Base-by-base conservation (phyloP, 2,113 vertebrate species). In the Clarias magur region DNA sequence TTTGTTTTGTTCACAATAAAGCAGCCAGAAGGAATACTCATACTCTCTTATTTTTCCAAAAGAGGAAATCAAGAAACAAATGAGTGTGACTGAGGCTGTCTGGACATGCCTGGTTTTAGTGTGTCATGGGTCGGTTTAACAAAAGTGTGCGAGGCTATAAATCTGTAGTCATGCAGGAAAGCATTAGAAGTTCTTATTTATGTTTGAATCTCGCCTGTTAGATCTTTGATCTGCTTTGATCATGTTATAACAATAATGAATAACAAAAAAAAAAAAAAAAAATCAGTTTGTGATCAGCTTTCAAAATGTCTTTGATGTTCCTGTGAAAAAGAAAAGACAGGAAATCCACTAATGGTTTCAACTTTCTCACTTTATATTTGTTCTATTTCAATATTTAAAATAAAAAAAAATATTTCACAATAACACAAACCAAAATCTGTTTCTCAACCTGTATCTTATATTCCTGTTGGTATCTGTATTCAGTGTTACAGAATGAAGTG, bases 61-160 rank as follows among this genome's bases (percentile, higher is more conserved):
- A 81, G 30, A 81, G 79, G 79, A 82, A 65, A n/a, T 82, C 13
- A 82, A 82, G 48, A 82, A 63, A 63, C 15, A 73, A 73, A 73
- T 73, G 80, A 63, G 59, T 63, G 60, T 82, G 80, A 27, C 63
- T 34, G 11, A 23, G 11, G 34, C 34, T 85, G 23, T 68, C 56
- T 59, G 53, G n/a, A 42, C 83, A 76, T 34, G 48, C 57, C 42
- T 86, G 60, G 38, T 2, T 65, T 21, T 42, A 79, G 42, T 63
- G 73, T 85, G 57, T 80, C 42, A 67, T 53, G 23, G 34, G 8
- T 65, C 25, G 48, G 23, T 15, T 57, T 86, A 67, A 30, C 21
- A 59, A 59, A 19, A 34, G 42, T 42, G 17, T 42, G 56, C 16
- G 48, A 48, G 48, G 48, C 48, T 48, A 15, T 17, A 34, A 34